These are phyloP conservation scores for Aphaenogaster ashmeadi DNA, from an alignment of 1,140 invertebrate genomes.

Conservation along the genomic window DNA sequence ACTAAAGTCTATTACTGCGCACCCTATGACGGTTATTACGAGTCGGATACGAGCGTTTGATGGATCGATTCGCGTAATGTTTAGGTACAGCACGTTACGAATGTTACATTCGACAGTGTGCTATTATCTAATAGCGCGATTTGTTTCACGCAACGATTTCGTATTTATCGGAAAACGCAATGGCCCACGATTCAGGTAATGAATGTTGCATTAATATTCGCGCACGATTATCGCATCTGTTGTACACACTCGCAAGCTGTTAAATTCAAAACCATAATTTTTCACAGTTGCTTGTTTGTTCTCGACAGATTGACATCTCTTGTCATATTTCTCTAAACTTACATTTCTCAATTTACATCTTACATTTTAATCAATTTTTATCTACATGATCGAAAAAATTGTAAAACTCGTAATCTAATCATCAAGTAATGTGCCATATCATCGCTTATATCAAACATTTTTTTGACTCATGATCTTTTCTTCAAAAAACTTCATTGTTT, in stretches of 20 bases:
- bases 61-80: constrained; percentile 5
- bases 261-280: neutral
- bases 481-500: too few relatives aligned
- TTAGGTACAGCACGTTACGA: neutral
- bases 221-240: neutral
- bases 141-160: neutral
- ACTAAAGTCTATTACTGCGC: constrained; percentile 31
- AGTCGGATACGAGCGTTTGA: constrained; percentile 19
- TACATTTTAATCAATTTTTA: too few relatives aligned
- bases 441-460: too few relatives aligned
- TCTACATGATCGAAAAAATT: too few relatives aligned
- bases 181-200: neutral
- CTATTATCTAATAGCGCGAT: neutral
- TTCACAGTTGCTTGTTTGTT: too few relatives aligned
- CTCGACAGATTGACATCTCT: too few relatives aligned
- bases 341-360: too few relatives aligned
- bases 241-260: neutral
- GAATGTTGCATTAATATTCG: neutral
- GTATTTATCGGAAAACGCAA: neutral
- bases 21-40: constrained; percentile 22
- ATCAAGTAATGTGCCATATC: too few relatives aligned
- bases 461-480: too few relatives aligned
- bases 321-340: too few relatives aligned
- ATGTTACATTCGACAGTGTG: neutral
- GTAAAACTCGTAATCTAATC: too few relatives aligned